A percentile compares a stretch with the other conserved stretches of the same genome.
Conservation (phyloP, 2,797 vertebrate species). For the Takifugu ocellatus region DNA sequence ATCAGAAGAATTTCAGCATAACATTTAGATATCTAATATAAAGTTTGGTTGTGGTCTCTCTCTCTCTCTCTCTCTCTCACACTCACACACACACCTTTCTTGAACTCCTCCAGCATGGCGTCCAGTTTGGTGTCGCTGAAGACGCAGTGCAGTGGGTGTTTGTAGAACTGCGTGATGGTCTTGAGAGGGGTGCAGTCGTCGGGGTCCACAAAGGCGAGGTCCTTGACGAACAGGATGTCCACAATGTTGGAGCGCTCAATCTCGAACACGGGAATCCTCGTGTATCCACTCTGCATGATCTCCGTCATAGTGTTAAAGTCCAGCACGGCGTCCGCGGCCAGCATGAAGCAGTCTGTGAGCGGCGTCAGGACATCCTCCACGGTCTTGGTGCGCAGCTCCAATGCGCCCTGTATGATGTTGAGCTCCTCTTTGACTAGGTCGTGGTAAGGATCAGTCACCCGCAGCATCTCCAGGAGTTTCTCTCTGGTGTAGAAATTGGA, state of each 20-base stretch:
- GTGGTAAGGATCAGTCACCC: constrained; percentile 86
- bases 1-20: no score
- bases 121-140: constrained; percentile 96
- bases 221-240: constrained; percentile 95
- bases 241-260: constrained; percentile 91
- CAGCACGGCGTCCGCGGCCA: constrained; percentile 81
- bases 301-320: constrained; percentile 90
- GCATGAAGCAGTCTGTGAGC: constrained; percentile 90
- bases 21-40: no score
- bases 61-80: no score
- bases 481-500: constrained; percentile 89
- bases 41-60: no score
- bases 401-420: constrained; percentile 92
- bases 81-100: constrained; percentile 85
- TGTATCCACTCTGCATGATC: constrained; percentile 92
- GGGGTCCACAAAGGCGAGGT: constrained; percentile 95
- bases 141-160: constrained; percentile 91
- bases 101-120: constrained; percentile 95
- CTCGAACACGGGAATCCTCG: constrained; percentile 87
- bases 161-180: constrained; percentile 97
- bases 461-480: constrained; percentile 88
- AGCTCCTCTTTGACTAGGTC: constrained; percentile 90
- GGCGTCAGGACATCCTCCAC: constrained; percentile 92
- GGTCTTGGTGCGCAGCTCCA: constrained; percentile 89
- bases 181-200: constrained; percentile 95